A percentile compares a stretch with the other conserved stretches of the same genome.
Conservation (phyloP, 2,113 vertebrate genomes). For the cattle (Bos taurus) region ARS-UCD2.0 NC_037346.1:32355501-32356000, state of each 20-base stretch:
- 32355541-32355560: neutral
- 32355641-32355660: neutral
- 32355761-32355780: neutral
- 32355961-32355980: neutral
- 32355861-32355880: neutral
- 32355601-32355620: fast-evolving
- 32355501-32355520: neutral
- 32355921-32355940: neutral
- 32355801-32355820: neutral
- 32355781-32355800: neutral
- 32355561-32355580: neutral
- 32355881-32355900: fast-evolving
- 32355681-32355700: too few species aligned
- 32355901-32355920: neutral
- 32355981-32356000: neutral
- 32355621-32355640: neutral
- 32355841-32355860: neutral
- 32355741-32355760: neutral
- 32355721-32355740: neutral
- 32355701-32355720: neutral
- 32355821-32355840: neutral
- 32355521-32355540: fast-evolving
- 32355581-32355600: fast-evolving
- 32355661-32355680: neutral
- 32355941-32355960: neutral